Evolutionary conservation across 2,888 invertebrate genomes (phyloP).

Genomic region (Sepioteuthis lessoniana): DNA sequence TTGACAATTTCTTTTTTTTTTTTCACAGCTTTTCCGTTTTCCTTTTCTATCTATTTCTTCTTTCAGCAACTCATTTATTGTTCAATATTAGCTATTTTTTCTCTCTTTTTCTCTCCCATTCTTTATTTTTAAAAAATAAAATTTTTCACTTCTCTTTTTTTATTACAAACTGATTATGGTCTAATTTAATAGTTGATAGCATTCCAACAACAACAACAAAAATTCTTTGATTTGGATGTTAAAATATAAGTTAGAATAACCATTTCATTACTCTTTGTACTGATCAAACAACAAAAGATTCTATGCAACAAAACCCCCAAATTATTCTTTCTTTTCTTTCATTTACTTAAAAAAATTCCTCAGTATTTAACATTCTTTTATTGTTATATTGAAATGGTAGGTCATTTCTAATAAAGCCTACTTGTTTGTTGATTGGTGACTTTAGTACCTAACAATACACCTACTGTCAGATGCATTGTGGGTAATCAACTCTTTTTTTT

Average conservation of each 20-base stretch:
- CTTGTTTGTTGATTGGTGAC: constrained; percentile 33
- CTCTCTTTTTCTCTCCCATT: neutral
- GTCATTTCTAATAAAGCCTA: neutral
- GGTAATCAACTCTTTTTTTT: neutral
- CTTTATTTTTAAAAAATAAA: neutral
- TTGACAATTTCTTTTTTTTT: too few relatives aligned
- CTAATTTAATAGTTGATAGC: neutral
- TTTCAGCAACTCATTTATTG: neutral
- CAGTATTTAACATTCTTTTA: neutral
- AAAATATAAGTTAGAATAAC: neutral
- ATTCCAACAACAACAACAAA: neutral
- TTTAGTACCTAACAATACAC: neutral
- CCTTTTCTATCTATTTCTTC: too few relatives aligned
- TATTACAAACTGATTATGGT: neutral
- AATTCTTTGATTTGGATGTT: neutral
- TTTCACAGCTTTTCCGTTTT: neutral
- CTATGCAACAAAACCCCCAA: neutral
- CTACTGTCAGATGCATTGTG: neutral
- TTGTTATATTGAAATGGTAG: neutral
- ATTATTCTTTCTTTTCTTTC: neutral
- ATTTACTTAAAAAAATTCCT: neutral
- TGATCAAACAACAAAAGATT: neutral
- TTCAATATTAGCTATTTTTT: neutral
- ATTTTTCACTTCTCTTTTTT: neutral
- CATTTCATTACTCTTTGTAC: neutral